Evolutionary conservation across 2,888 invertebrate species (phyloP).

Genomic region (Synanthedon tipuliformis): DNA sequence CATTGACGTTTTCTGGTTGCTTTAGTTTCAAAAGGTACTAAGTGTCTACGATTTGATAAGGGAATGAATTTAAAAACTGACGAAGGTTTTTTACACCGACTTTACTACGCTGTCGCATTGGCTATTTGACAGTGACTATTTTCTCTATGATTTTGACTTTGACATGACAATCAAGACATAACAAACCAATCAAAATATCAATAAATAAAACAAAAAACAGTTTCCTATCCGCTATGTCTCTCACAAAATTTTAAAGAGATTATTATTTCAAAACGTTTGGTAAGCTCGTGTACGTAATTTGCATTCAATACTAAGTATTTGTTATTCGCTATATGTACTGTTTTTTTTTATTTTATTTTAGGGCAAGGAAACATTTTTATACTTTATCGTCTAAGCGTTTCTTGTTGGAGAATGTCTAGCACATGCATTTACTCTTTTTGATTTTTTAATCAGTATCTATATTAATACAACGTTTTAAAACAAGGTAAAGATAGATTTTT

Average conservation of each 20-base stretch:
- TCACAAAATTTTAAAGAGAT: conserved; percentile 59
- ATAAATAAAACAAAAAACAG: conserved; percentile 54
- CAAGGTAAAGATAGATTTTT: conserved; percentile 34
- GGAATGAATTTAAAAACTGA: too few relatives aligned
- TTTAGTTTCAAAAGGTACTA: too few relatives aligned
- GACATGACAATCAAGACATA: too few relatives aligned
- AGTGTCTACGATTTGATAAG: too few relatives aligned
- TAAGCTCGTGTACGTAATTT: conserved; percentile 15
- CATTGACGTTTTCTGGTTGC: too few relatives aligned
- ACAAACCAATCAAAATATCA: too few relatives aligned
- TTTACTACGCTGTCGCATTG: too few relatives aligned
- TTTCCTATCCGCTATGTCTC: conserved; percentile 43
- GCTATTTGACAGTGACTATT: too few relatives aligned
- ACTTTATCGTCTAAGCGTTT: conserved; percentile 9
- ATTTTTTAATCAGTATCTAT: conserved; percentile 9
- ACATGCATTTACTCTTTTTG: conserved; percentile 20
- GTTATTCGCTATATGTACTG: conserved; percentile 10
- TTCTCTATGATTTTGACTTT: too few relatives aligned
- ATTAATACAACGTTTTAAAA: conserved; percentile 23
- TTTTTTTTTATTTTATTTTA: background rate
- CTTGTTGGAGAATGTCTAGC: conserved; percentile 26
- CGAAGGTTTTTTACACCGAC: too few relatives aligned
- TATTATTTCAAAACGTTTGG: conserved; percentile 38
- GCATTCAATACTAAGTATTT: conserved; percentile 32
- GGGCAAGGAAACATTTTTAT: conserved; percentile 11